Evolutionary conservation across 2,797 vertebrate species (phyloP).

Genomic region (Pseudochirops corinnae): DNA sequence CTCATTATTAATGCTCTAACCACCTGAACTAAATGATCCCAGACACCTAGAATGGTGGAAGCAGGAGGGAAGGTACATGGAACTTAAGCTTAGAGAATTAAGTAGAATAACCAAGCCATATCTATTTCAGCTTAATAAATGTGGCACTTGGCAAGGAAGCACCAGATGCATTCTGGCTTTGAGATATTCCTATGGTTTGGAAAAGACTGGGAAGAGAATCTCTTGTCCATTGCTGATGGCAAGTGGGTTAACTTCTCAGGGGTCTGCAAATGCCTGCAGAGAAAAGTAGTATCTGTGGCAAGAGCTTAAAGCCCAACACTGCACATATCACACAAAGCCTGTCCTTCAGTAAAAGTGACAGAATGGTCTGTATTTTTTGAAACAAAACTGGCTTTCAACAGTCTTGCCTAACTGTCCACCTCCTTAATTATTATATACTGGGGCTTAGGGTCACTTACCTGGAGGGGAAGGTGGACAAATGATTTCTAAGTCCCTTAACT

Average conservation of each 20-base stretch:
- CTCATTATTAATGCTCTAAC: background rate
- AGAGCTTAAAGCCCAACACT: background rate
- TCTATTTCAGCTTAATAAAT: background rate
- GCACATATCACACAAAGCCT: too few species aligned
- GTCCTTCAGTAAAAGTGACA: too few species aligned
- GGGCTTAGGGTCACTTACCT: background rate
- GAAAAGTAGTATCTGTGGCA: background rate
- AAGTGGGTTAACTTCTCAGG: too few species aligned
- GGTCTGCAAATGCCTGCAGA: background rate
- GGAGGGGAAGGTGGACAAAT: background rate
- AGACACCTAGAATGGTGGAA: background rate
- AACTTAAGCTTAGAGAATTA: background rate
- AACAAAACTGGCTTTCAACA: background rate
- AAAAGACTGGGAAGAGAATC: accelerated
- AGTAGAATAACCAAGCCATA: background rate
- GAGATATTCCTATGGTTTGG: background rate
- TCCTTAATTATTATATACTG: background rate
- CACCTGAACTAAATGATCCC: background rate
- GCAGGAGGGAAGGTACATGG: too few species aligned
- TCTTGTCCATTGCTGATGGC: too few species aligned
- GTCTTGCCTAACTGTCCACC: background rate
- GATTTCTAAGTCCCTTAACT: background rate
- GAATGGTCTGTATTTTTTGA: background rate
- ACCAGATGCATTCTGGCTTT: background rate
- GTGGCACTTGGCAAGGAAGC: accelerated